These are phyloP conservation scores for Drosophila ohnishii DNA, from an alignment of 1,140 invertebrate genomes.

Conservation along the genomic window DNA sequence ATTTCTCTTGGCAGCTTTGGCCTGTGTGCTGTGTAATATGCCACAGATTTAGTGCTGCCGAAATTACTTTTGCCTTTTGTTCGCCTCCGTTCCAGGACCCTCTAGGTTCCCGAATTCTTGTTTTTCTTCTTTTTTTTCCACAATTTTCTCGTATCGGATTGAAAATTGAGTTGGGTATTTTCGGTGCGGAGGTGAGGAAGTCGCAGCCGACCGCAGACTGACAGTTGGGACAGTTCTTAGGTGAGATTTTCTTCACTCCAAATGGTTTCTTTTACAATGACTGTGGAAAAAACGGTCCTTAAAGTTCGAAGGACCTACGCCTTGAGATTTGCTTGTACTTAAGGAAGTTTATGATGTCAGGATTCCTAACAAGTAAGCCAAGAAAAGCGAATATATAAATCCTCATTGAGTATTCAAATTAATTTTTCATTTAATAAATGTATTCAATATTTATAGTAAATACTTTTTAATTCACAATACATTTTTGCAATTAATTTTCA, in stretches of 20 bases:
- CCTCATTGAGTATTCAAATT: not conserved
- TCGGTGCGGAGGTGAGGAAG: slow-evolving; percentile 12
- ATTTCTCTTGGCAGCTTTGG: slow-evolving; percentile 40
- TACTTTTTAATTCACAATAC: not conserved
- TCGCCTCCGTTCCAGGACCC: slow-evolving; percentile 23
- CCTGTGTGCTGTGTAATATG: slow-evolving; percentile 54
- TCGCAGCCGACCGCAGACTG: slow-evolving; percentile 27
- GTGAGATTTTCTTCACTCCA: slow-evolving; percentile 29
- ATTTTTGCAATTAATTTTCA: not conserved
- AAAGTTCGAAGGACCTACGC: slow-evolving; percentile 3
- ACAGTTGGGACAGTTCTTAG: slow-evolving; percentile 38
- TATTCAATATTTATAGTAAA: not conserved
- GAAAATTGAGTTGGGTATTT: slow-evolving; percentile 59
- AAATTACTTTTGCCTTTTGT: slow-evolving; percentile 64
- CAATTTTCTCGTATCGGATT: slow-evolving; percentile 47
- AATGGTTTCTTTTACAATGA: slow-evolving; percentile 21
- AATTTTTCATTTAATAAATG: not conserved
- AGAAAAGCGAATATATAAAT: not conserved
- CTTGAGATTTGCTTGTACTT: not conserved
- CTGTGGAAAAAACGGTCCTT: slow-evolving; percentile 2
- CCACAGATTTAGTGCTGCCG: slow-evolving; percentile 56
- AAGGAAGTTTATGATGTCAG: not conserved
- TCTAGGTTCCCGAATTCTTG: not conserved
- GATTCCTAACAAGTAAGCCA: not conserved
- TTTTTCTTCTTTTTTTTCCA: slow-evolving; percentile 13